Percentiles rank a stretch among this genome's conserved stretches.
These are phyloP conservation scores for Buceros bicornis DNA, from an alignment of 2,797 vertebrate species.

Conservation along the genomic window DNA sequence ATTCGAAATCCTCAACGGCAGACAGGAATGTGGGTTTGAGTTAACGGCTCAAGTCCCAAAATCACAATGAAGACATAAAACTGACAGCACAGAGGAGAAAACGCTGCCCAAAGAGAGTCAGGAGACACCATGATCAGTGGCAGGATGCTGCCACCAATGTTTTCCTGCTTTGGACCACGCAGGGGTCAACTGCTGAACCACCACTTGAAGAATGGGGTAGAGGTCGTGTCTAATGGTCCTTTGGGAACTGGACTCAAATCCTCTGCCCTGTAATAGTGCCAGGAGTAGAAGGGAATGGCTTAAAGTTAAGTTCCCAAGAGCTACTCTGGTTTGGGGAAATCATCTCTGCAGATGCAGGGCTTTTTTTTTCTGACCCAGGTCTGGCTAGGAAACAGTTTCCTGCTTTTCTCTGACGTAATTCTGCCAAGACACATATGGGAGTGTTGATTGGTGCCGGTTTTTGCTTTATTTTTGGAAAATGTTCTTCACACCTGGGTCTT, in stretches of 20 bases:
- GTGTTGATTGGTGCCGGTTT: background rate
- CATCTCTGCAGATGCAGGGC: no score
- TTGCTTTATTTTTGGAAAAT: conserved; percentile 15
- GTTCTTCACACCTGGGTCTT: background rate
- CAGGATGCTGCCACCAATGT: background rate
- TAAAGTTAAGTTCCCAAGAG: background rate
- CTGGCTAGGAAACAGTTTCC: background rate
- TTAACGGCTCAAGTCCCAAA: background rate
- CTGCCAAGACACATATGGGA: background rate
- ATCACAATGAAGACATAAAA: background rate
- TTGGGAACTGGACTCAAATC: background rate
- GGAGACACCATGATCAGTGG: no score
- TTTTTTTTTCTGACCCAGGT: background rate
- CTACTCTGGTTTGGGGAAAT: background rate
- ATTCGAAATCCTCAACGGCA: background rate
- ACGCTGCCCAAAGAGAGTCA: accelerated
- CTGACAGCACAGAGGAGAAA: background rate
- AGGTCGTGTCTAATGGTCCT: background rate
- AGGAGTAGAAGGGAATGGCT: background rate
- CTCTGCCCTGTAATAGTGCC: background rate
- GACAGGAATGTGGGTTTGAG: background rate
- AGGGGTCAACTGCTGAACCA: background rate
- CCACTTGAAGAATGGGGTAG: background rate
- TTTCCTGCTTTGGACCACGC: no score
- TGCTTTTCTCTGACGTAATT: background rate